Conservation (phyloP, 2,797 vertebrate species). For the Chelmon rostratus region DNA sequence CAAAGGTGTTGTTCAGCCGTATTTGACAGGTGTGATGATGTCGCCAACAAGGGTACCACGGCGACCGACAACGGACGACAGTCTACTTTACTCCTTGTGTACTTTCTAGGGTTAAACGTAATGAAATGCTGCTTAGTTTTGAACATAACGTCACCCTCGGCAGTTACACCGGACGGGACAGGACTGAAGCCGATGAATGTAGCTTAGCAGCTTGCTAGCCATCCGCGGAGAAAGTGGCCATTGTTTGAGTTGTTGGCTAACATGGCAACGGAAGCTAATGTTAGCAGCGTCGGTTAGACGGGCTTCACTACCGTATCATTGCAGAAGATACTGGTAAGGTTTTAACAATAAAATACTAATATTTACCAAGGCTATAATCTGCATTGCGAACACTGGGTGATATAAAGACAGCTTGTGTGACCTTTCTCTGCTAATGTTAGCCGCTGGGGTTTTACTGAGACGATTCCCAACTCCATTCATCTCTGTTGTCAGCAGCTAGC, state of each 20-base stretch:
- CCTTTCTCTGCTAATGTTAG: conserved; percentile 31
- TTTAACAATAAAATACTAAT: background rate
- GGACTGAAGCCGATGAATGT: conserved; percentile 57
- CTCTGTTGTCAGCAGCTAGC: conserved; percentile 60
- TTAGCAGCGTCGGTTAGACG: conserved; percentile 60
- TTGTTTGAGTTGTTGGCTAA: conserved; percentile 83
- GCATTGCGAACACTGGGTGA: fast-evolving
- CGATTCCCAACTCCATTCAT: conserved; percentile 58
- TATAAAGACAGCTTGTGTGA: background rate
- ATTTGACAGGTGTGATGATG: conserved; percentile 78
- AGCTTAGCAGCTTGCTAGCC: conserved; percentile 74
- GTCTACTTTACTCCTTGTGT: background rate
- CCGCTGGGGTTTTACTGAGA: conserved; percentile 16
- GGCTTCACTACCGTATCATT: background rate
- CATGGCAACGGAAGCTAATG: conserved; percentile 78
- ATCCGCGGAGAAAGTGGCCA: conserved; percentile 71
- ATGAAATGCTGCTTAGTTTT: conserved; percentile 42
- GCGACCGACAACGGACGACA: conserved; percentile 8
- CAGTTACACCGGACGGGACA: conserved; percentile 30
- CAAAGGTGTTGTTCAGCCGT: conserved; percentile 68
- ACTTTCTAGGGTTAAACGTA: conserved; percentile 25
- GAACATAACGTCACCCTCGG: conserved; percentile 13
- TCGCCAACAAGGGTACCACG: conserved; percentile 51
- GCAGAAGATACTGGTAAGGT: conserved; percentile 44
- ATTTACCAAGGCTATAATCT: background rate